A percentile compares a stretch with the other conserved stretches of the same genome.
Conservation (phyloP, 2,888 invertebrate genomes). For the Drosophila meridionalis region DNA sequence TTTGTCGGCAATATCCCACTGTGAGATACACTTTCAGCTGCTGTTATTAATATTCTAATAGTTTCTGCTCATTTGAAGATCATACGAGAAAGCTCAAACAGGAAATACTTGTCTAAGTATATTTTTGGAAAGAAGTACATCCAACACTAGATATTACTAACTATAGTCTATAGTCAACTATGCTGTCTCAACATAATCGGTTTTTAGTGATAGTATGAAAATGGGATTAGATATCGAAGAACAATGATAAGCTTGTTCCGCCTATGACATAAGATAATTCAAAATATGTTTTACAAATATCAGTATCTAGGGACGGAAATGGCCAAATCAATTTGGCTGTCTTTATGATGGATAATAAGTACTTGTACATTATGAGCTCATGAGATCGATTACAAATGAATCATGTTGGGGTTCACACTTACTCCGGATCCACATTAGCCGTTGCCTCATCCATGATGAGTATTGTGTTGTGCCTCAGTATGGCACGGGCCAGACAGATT, state of each 20-base stretch:
- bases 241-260: neutral
- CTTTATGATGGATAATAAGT: conserved; percentile 2
- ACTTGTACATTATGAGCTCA: neutral
- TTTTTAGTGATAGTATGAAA: neutral
- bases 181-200: neutral
- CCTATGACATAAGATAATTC: neutral
- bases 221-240: neutral
- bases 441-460: conserved; percentile 96
- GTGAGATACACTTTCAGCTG: neutral
- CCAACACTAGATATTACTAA: neutral
- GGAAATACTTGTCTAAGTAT: neutral
- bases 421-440: conserved; percentile 95
- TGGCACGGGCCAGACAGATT: conserved; percentile 93
- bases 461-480: conserved; percentile 91
- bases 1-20: neutral
- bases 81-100: too few relatives aligned
- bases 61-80: neutral
- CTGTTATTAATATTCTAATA: neutral
- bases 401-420: conserved; percentile 77
- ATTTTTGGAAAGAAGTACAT: neutral
- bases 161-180: neutral
- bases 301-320: neutral
- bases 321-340: conserved; percentile 1
- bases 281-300: neutral
- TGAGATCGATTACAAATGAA: neutral